Percentiles rank a stretch among this genome's conserved stretches.
Evolutionary conservation across 2,113 vertebrate species (phyloP).

Genomic region (Anas platyrhynchos): DNA sequence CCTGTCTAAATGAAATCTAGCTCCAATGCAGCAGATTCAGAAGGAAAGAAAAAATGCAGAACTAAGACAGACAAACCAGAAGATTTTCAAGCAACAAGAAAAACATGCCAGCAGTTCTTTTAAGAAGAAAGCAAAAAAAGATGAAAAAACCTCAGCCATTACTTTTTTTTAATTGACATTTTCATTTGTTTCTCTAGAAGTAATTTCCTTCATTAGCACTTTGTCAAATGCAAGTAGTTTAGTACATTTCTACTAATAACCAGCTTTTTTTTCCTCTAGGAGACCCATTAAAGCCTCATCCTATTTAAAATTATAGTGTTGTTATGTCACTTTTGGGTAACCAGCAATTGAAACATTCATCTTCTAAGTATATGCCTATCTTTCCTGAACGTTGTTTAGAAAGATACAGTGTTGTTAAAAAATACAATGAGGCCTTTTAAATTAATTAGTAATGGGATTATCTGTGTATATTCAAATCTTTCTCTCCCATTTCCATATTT

Average conservation of each 20-base stretch:
- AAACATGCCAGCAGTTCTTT: neutral
- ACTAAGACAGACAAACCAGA: neutral
- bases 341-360: conserved; percentile 1
- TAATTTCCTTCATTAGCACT: neutral
- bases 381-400: neutral
- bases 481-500: neutral
- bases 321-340: neutral
- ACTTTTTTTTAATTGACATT: conserved; percentile 40
- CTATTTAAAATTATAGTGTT: neutral
- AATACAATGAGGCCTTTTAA: neutral
- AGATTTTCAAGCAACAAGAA: neutral
- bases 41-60: neutral
- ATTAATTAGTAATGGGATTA: neutral
- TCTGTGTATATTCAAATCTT: neutral
- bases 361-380: neutral
- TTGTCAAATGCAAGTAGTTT: conserved; percentile 13
- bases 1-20: neutral
- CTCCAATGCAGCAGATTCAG: neutral
- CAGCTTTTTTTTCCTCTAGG: neutral
- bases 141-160: neutral
- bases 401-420: neutral
- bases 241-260: conserved; percentile 20
- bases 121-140: neutral
- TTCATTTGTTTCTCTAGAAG: conserved; percentile 28
- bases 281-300: conserved; percentile 3